Conservation (phyloP, 30 jellyfish, hydroid and myxozoan genomes). For the Hydra vulgaris region DNA sequence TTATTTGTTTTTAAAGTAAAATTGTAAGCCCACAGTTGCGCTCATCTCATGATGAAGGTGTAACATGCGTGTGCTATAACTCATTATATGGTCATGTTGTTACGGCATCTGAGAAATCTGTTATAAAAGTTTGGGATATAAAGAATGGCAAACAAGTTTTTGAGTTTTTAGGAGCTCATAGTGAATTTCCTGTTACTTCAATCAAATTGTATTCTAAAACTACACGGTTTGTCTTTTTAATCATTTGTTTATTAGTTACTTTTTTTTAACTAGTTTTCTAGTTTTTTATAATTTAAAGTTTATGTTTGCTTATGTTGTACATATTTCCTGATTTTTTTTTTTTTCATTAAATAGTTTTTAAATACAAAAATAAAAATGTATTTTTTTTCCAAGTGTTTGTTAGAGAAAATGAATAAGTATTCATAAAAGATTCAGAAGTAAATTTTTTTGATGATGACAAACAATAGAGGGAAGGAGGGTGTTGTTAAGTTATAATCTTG, state of each 20-base stretch:
- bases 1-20: constrained; percentile 13
- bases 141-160: constrained; percentile 63
- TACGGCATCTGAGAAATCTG: constrained; percentile 92
- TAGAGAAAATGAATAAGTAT: no score
- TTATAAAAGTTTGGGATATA: constrained; percentile 85
- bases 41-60: constrained; percentile 91
- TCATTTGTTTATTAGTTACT: no score
- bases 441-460: no score
- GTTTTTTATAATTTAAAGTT: neutral
- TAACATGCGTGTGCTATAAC: constrained; percentile 57
- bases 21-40: constrained; percentile 70
- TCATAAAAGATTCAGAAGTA: no score
- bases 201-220: constrained; percentile 85
- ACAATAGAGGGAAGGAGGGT: no score
- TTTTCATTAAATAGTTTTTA: no score
- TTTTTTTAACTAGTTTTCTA: neutral
- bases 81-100: constrained; percentile 76
- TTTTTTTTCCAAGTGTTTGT: no score
- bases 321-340: no score
- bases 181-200: constrained; percentile 50
- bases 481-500: no score
- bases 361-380: no score
- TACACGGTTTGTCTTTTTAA: constrained; percentile 51
- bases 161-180: constrained; percentile 84
- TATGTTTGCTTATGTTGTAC: no score